Evolutionary conservation across 2,113 vertebrate genomes (phyloP).

Genomic region (Epinephelus moara): DNA sequence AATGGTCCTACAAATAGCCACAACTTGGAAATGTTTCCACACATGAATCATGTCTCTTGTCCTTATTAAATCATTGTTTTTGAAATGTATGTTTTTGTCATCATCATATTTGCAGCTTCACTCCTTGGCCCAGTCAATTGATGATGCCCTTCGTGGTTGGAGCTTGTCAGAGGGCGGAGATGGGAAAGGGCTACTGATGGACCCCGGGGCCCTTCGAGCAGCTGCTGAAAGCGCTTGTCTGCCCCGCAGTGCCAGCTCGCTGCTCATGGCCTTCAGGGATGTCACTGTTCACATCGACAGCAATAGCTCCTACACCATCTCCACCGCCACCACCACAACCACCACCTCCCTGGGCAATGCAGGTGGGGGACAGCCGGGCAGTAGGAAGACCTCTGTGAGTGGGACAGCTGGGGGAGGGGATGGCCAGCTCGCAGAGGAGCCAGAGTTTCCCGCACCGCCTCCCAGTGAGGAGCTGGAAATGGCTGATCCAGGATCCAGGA

Average conservation of each 20-base stretch:
- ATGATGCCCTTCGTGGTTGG: slow-evolving; percentile 96
- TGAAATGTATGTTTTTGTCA: slow-evolving; percentile 6
- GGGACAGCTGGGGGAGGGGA: slow-evolving; percentile 51
- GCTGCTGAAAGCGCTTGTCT: slow-evolving; percentile 84
- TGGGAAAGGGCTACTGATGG: slow-evolving; percentile 84
- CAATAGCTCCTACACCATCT: slow-evolving; percentile 95
- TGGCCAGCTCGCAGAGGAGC: slow-evolving; percentile 62
- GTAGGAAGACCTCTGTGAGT: slow-evolving; percentile 76
- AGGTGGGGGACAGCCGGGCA: slow-evolving; percentile 75
- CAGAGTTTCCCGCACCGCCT: slow-evolving; percentile 85
- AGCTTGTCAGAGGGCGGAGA: slow-evolving; percentile 89
- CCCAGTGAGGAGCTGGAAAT: slow-evolving; percentile 82
- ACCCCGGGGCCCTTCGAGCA: slow-evolving; percentile 80
- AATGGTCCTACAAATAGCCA: slow-evolving; percentile 14
- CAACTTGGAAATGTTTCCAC: slow-evolving; percentile 26
- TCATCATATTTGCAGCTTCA: slow-evolving; percentile 87
- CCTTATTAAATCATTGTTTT: slow-evolving; percentile 28
- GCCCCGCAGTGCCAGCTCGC: slow-evolving; percentile 92
- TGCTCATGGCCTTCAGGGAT: slow-evolving; percentile 98
- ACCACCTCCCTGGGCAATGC: slow-evolving; percentile 93
- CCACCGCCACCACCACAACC: slow-evolving; percentile 89
- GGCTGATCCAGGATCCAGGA: slow-evolving; percentile 68
- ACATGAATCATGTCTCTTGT: slow-evolving; percentile 7
- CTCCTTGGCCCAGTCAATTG: slow-evolving; percentile 97
- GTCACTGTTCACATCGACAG: slow-evolving; percentile 98